Base-by-base conservation (phyloP, 1,140 invertebrate species). In the Chelonus insularis region DNA sequence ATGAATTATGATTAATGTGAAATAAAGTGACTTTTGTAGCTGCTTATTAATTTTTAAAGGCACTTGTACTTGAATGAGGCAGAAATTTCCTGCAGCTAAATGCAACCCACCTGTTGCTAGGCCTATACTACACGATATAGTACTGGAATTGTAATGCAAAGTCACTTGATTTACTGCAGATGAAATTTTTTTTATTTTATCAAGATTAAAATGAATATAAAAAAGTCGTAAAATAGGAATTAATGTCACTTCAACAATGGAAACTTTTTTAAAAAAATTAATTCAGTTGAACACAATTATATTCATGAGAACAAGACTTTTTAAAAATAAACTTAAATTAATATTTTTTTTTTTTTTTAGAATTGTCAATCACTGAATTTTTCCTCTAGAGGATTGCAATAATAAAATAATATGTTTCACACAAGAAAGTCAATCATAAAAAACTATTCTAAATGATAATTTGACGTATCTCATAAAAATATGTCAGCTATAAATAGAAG, bases 41-140 rank as follows among this genome's bases (percentile, higher is more conserved):
- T 3, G 8, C n/a, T 47, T 32, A n/a, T 8, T 18, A n/a, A 16
- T 43, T 43, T 18, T 4, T 18, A 16, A 14, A 43, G 16, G 3
- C 6, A 16, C 16, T 43, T 41, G 4, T 47, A 12, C 57, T 36
- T 25, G 45, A 48, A 36, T 25, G 2, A 21, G 21, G 7, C 36
- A 41, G 32, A 37, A 58, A 25, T 48, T 37, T 50, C 32, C 57
- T 32, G 34, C 37, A 56, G 57, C 60, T 66, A 64, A 69, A 70
- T 70, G 57, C 54, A 66, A 61, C 57, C 68, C 70, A 73, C 71
- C 70, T 72, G 71, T 73, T 73, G 71, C 70, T 67, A 71, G 62
- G 68, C 70, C 65, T 69, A 69, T 25, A 59, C 52, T 43, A 12
- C 36, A 37, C 39, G 37, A 14, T 11, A 32, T 48, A 32, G 43